phyloP scores from a whole-genome alignment of 2,888 invertebrate genomes.

The Strigamia crassipes region DNA sequence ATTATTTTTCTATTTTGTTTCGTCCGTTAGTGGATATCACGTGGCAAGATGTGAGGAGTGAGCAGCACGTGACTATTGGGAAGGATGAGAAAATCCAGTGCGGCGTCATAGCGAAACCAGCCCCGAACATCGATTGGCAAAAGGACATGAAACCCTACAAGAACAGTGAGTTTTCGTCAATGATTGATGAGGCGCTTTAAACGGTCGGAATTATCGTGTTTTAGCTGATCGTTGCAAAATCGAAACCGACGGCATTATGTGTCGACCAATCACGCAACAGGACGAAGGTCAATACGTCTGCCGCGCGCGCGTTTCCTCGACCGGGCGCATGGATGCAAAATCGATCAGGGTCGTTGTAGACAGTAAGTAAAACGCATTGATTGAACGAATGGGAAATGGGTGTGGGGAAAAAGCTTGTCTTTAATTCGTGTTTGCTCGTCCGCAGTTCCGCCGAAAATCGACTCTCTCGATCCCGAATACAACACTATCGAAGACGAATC shows the following conservation, averaged over 20 bases:
- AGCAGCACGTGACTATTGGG: conserved; percentile 76
- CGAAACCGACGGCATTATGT: conserved; percentile 69
- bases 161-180: conserved; percentile 52
- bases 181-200: neutral
- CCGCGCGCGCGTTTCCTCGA: conserved; percentile 79
- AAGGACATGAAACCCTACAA: conserved; percentile 69
- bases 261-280: conserved; percentile 75
- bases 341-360: conserved; percentile 78
- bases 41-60: conserved; percentile 81
- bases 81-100: conserved; percentile 78
- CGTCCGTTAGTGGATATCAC: conserved; percentile 73
- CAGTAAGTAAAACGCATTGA: conserved; percentile 47
- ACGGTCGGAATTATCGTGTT: neutral
- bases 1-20: conserved; percentile 53
- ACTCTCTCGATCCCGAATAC: neutral
- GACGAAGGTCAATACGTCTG: conserved; percentile 88
- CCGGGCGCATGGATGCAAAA: conserved; percentile 77
- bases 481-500: conserved; percentile 81
- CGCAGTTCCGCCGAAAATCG: conserved; percentile 56
- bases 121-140: conserved; percentile 84
- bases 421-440: neutral
- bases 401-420: too few relatives aligned
- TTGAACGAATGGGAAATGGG: too few relatives aligned
- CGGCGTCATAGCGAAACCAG: conserved; percentile 80
- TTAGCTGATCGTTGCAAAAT: conserved; percentile 47